These are phyloP conservation scores for Macrochelys suwanniensis DNA, from an alignment of 2,797 vertebrate species.

Conservation along the genomic window DNA sequence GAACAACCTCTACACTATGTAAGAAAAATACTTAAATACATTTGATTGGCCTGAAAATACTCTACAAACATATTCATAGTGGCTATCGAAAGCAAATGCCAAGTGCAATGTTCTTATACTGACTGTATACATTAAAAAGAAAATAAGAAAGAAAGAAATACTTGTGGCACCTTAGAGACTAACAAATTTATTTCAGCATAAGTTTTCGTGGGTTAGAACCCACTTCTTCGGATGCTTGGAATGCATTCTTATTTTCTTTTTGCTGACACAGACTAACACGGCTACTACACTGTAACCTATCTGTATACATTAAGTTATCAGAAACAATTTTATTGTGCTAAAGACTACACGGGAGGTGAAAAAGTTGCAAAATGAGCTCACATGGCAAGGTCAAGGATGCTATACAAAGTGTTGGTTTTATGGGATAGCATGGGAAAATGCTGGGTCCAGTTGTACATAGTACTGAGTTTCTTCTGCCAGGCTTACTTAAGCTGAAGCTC, in stretches of 20 bases:
- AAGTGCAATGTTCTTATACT: not conserved
- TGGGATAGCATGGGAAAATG: not conserved
- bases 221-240: too few relatives aligned
- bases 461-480: not conserved
- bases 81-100: not conserved
- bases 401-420: not conserved
- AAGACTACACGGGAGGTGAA: not conserved
- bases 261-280: too few relatives aligned
- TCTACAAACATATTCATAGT: not conserved
- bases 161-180: too few relatives aligned
- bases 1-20: not conserved
- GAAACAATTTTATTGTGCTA: not conserved
- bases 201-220: too few relatives aligned
- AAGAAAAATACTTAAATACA: not conserved
- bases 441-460: not conserved
- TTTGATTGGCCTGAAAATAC: not conserved
- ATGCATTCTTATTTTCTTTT: too few relatives aligned
- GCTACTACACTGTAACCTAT: too few relatives aligned
- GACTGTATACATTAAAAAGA: not conserved
- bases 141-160: too few relatives aligned
- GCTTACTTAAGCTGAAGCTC: not conserved
- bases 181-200: too few relatives aligned
- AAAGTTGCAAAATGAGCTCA: not conserved
- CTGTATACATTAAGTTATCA: not conserved
- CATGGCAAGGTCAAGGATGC: not conserved